Base-by-base conservation (phyloP, 1,140 invertebrate species). In the Bradysia coprophila region DNA sequence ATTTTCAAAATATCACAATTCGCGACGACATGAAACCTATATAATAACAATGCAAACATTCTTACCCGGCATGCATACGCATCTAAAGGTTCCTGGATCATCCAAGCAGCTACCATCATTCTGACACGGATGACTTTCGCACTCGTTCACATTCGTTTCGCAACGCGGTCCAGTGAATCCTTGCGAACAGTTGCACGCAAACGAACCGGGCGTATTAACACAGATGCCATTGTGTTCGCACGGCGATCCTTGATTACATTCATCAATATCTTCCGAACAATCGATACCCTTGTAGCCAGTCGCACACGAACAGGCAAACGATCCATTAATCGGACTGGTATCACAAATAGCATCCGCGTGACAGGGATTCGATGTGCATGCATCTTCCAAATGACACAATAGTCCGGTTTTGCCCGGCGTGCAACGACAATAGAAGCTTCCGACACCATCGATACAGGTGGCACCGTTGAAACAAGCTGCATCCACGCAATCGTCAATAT, bases 61-160 rank as follows among this genome's bases (percentile, higher is more conserved):
- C 75, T 76, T 72, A 93, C 90, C 90, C 59, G 90, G 89, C 90
- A 96, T 95, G 61, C 92, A 97, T 52, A 93, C 86, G 54, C 89
- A 94, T 48, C 88, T 68, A 65, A 91, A 93, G 4, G 85, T 91
- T 4, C 89, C 89, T n/a, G 87, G 82, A 66, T 93, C 87, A 52
- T 94, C 89, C 41, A 93, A 65, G 53, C 89, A 95, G 36, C 88
- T 92, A 38, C 89, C 89, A 50, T 92, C 86, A 59, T 93, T 93
- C 51, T 87, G 79, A 62, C 90, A 94, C 0, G 90, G 90, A 63
- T 89, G 88, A 3, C 85, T 88, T 57, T 92, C 87, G 61, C 89
- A 94, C 57, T 96, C 91, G 61, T 95, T 93, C 46, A 91, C 81
- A 62, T 89, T 88, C 32, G 81, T 84, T 63, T 94, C 88, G 60